A percentile compares a stretch with the other conserved stretches of the same genome.
phyloP scores from a whole-genome alignment of 2,113 vertebrate species.

The Isurus oxyrinchus region DNA sequence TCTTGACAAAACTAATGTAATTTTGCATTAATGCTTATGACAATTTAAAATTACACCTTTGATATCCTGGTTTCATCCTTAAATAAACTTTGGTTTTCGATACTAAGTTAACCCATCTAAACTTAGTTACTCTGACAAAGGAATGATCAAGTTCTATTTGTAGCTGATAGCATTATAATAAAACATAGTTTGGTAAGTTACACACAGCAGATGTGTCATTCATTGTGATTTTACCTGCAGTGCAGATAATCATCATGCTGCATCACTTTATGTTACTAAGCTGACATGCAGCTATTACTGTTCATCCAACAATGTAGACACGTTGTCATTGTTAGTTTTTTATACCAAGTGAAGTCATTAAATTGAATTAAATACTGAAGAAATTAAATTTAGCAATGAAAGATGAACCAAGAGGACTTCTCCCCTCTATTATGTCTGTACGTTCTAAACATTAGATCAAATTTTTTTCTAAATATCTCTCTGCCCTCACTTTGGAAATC shows the following conservation, averaged over 20 bases:
- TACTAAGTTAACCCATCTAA: background rate
- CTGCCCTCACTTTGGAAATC: background rate
- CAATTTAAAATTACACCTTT: background rate
- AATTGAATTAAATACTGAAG: background rate
- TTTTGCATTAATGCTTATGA: background rate
- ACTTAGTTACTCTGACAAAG: background rate
- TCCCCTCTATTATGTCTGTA: background rate
- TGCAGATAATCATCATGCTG: background rate
- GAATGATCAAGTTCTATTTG: background rate
- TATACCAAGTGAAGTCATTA: background rate
- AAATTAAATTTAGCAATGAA: background rate
- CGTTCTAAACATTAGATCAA: background rate
- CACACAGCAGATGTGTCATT: background rate
- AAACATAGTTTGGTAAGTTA: background rate
- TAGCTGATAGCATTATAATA: background rate
- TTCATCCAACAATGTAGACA: background rate
- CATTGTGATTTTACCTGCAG: background rate
- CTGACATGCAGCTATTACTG: background rate
- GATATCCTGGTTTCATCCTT: background rate
- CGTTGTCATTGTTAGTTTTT: background rate
- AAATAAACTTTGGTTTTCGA: background rate
- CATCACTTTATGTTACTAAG: background rate
- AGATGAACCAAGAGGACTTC: background rate
- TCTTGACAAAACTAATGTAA: background rate
- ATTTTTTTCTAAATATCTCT: background rate